These are phyloP conservation scores for Calcarius lapponicus DNA, from an alignment of 2,797 vertebrate species.

Conservation along the genomic window DNA sequence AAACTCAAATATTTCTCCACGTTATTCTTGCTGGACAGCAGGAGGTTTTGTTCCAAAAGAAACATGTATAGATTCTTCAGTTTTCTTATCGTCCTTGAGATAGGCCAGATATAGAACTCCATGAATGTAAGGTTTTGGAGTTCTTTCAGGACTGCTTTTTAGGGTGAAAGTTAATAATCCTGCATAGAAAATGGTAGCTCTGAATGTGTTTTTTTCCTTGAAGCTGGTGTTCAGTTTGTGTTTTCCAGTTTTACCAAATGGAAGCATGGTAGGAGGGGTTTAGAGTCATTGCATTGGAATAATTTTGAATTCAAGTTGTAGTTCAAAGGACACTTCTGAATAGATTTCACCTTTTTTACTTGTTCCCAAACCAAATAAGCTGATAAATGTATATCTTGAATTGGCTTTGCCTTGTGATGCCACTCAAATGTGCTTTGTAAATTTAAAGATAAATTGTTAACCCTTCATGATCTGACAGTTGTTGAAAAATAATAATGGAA, in stretches of 20 bases:
- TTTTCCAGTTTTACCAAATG: conserved; percentile 4
- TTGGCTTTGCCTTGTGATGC: neutral
- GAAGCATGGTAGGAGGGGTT: neutral
- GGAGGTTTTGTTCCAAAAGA: conserved; percentile 75
- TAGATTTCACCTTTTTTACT: neutral
- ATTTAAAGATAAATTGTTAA: neutral
- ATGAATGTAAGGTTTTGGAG: neutral
- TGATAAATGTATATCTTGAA: neutral
- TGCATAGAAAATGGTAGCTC: conserved; percentile 8
- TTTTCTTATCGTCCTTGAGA: conserved; percentile 72
- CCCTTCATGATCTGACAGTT: neutral
- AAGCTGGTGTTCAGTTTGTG: neutral
- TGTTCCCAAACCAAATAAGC: neutral
- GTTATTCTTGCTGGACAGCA: conserved; percentile 74
- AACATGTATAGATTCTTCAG: conserved; percentile 67
- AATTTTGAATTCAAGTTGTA: neutral
- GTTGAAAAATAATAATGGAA: neutral
- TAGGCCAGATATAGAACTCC: conserved; percentile 55
- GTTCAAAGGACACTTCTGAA: neutral
- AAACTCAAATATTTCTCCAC: conserved; percentile 75
- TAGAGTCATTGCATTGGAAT: neutral
- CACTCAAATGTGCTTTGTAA: neutral
- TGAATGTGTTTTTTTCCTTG: neutral
- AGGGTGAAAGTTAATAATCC: neutral
- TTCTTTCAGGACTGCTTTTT: conserved; percentile 13